A percentile compares a stretch with the other conserved stretches of the same genome.
Conservation (phyloP, 2,888 invertebrate species). For the Volucella zonaria region DNA sequence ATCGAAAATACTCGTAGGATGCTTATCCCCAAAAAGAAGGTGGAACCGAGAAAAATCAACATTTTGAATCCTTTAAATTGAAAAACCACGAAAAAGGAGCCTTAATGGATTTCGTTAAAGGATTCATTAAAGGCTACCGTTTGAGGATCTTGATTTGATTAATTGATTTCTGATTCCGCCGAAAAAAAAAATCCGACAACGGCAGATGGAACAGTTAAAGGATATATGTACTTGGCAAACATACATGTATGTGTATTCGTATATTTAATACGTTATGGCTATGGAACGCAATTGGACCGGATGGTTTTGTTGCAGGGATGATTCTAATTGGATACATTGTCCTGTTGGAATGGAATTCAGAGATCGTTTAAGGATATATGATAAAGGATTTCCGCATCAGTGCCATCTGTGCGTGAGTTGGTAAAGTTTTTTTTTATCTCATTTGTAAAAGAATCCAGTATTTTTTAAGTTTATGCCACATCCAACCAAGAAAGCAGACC, state of each 20-base stretch:
- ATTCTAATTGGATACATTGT: constrained; percentile 35
- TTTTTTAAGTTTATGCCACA: too few relatives aligned
- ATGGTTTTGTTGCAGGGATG: neutral
- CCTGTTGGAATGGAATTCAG: constrained; percentile 29
- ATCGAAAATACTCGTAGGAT: constrained; percentile 21
- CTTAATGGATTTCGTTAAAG: constrained; percentile 51
- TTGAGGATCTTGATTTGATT: constrained; percentile 46
- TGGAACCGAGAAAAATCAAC: constrained; percentile 69
- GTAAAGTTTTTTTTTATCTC: neutral
- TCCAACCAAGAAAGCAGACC: too few relatives aligned
- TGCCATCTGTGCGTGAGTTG: constrained; percentile 43
- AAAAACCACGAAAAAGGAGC: constrained; percentile 21
- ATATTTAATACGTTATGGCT: neutral
- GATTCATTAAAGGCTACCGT: constrained; percentile 65
- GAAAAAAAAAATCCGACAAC: neutral
- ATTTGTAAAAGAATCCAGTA: neutral
- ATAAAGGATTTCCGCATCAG: constrained; percentile 4
- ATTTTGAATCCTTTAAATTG: constrained; percentile 55
- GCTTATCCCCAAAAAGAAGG: constrained; percentile 24
- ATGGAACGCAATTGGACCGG: neutral
- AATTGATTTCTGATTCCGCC: constrained; percentile 46
- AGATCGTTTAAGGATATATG: constrained; percentile 40
- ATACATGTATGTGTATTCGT: neutral
- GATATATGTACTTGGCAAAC: too few relatives aligned
- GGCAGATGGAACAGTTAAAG: too few relatives aligned